Evolutionary conservation across 2,888 invertebrate genomes (phyloP), one percentile per base, ranked within the genome.

Genomic region (Apodemia zela): DNA sequence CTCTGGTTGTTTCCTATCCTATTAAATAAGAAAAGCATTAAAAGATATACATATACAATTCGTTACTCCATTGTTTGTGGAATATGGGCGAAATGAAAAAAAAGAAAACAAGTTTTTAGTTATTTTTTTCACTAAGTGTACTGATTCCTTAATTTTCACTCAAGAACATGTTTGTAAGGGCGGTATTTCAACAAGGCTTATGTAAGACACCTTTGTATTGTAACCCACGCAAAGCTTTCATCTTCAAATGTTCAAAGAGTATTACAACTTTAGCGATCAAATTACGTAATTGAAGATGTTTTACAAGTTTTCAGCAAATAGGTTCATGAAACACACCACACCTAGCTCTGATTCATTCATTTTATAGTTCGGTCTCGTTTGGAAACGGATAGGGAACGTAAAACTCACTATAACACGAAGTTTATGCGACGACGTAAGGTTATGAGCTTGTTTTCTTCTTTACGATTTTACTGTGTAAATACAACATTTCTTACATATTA

Each of bases 251-350:
- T 18, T 25, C 25, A 25, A 25, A 54, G 54, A 25, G 15, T 10
- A 54, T 54, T 54, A 15, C 25, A 54, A 54, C 54, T 54, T 54
- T 25, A 54, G 25, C 54, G 54, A 54, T 54, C 25, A 54, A 54
- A 15, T 54, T 42, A 6, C 42, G 42, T 42, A 42, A n/a, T n/a
- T 54, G 13, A 54, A 54, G 13, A 54, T 25, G 54, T 54, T 54
- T 54, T 13, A 54, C 21, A 54, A 54, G 54, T 25, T 54, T 42
- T 54, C 54, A 54, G 21, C 54, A 21, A 54, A 54, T 25, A 15
- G 54, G 13, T 25, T 25, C 54, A 54, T 54, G 54, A 54, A 54
- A 54, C 25, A 13, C 54, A 25, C 54, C 54, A 15, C 21, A 54
- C 51, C 21, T 25, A 25, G 51, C 25, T 54, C 21, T 54, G 51